Conservation (phyloP, 2,797 vertebrate genomes). For the Threskiornis aethiopicus region DNA sequence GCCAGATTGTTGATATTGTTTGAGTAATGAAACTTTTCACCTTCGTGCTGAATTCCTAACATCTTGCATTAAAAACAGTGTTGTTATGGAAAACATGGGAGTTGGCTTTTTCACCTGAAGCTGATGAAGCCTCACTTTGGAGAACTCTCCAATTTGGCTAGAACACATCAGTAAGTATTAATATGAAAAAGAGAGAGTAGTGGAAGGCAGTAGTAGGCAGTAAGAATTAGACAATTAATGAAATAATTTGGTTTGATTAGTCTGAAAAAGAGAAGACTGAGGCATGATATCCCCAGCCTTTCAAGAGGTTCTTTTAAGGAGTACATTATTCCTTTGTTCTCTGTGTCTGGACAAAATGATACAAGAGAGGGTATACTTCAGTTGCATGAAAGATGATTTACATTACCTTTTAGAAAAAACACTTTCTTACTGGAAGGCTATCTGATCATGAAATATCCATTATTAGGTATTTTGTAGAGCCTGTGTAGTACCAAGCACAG, state of each 20-base stretch:
- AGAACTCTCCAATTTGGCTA: neutral
- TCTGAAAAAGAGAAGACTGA: neutral
- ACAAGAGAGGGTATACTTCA: neutral
- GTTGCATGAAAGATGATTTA: neutral
- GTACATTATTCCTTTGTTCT: neutral
- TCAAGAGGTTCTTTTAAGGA: neutral
- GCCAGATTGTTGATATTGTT: neutral
- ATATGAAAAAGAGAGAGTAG: neutral
- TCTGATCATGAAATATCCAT: neutral
- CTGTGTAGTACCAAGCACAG: neutral
- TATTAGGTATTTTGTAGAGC: neutral
- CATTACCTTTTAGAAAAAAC: neutral
- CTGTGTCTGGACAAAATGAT: neutral
- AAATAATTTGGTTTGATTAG: neutral
- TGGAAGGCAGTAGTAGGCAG: neutral
- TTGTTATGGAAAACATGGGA: neutral
- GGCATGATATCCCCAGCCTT: neutral
- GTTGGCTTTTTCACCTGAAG: neutral
- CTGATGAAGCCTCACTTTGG: neutral
- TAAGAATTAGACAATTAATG: neutral
- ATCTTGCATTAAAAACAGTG: neutral
- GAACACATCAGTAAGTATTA: neutral
- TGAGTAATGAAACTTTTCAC: neutral
- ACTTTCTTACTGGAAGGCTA: neutral
- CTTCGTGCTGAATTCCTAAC: neutral